phyloP scores from a whole-genome alignment of 2,797 vertebrate species.

The Amblyopsis hoosieri region DNA sequence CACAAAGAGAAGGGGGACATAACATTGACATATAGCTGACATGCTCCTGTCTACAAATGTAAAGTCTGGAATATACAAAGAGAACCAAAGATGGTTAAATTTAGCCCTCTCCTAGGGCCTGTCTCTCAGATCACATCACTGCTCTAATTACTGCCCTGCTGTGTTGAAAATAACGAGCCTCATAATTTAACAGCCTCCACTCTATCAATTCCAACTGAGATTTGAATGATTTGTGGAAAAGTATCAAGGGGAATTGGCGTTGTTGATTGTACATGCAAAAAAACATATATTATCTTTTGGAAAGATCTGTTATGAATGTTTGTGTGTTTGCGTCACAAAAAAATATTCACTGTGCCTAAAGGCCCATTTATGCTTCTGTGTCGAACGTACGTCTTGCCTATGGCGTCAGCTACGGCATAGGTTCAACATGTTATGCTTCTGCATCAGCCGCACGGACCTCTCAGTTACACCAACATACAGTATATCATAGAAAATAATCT shows the following conservation, averaged over 20 bases:
- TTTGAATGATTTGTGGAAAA: conserved; percentile 35
- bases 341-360: conserved; percentile 27
- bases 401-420: too few species aligned
- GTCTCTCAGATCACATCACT: conserved; percentile 63
- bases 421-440: too few species aligned
- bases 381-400: too few species aligned
- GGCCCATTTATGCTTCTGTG: too few species aligned
- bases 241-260: conserved; percentile 13
- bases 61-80: conserved; percentile 46
- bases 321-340: conserved; percentile 24
- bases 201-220: conserved; percentile 18
- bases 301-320: conserved; percentile 16
- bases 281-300: not conserved
- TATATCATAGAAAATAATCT: too few species aligned
- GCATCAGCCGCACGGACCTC: too few species aligned
- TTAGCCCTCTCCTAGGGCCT: conserved; percentile 65
- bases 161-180: conserved; percentile 61
- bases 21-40: conserved; percentile 45
- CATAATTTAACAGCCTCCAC: conserved; percentile 29
- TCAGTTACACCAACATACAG: too few species aligned
- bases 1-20: conserved; percentile 25
- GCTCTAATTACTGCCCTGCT: conserved; percentile 68
- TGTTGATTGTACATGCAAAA: conserved; percentile 27
- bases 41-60: conserved; percentile 50
- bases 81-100: conserved; percentile 71